phyloP scores from a whole-genome alignment of 2,888 invertebrate species.

The Cosmopolites sordidus region DNA sequence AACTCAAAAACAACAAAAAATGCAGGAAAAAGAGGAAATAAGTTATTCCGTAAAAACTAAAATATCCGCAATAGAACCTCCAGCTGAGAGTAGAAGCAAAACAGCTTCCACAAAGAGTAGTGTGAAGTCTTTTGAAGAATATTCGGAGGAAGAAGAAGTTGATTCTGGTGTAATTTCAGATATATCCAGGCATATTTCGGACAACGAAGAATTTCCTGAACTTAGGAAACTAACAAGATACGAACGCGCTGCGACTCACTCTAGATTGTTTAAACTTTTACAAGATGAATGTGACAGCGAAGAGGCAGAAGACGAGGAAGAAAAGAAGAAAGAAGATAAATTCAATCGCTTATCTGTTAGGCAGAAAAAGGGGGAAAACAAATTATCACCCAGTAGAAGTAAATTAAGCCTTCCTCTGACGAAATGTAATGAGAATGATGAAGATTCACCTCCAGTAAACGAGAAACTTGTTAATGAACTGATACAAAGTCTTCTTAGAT shows the following conservation, averaged over 20 bases:
- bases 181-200: constrained; percentile 63
- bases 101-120: constrained; percentile 39
- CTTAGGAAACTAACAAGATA: constrained; percentile 57
- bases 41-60: constrained; percentile 35
- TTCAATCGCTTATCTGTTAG: constrained; percentile 29
- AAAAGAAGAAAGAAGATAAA: constrained; percentile 25
- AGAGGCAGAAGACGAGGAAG: constrained; percentile 40
- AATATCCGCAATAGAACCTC: constrained; percentile 33
- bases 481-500: constrained; percentile 55
- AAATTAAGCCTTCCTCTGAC: constrained; percentile 52
- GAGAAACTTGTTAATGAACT: constrained; percentile 57
- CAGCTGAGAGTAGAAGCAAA: constrained; percentile 29
- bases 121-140: constrained; percentile 46
- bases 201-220: constrained; percentile 61
- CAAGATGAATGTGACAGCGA: constrained; percentile 56
- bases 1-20: constrained; percentile 31
- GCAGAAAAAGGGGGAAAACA: constrained; percentile 35
- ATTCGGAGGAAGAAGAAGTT: constrained; percentile 53
- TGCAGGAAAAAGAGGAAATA: constrained; percentile 32
- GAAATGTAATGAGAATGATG: constrained; percentile 50
- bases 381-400: constrained; percentile 49
- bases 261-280: constrained; percentile 62
- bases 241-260: constrained; percentile 69
- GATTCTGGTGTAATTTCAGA: constrained; percentile 70
- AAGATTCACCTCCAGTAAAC: constrained; percentile 52